Evolutionary conservation across 2,888 invertebrate species (phyloP), one percentile per base, ranked within the genome.

Genomic region (Epinotia demarniana): DNA sequence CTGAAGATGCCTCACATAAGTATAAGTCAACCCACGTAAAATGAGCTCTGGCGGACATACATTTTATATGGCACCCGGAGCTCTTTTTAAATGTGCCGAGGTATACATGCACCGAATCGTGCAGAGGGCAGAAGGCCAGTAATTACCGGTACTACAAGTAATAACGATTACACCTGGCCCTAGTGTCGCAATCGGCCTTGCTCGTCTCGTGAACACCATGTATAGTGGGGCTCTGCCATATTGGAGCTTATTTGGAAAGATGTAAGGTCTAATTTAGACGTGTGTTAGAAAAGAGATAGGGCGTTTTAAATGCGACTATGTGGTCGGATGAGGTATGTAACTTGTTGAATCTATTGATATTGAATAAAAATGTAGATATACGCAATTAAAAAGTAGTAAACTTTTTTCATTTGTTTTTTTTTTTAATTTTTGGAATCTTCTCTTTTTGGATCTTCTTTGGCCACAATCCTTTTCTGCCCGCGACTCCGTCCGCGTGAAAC

Each of bases 161-260:
- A 57, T 68, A 68, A 68, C 68, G 57, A 66, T 66, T 58, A 58
- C 68, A 68, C 68, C 68, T 68, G 57, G 68, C 57, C 58, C 68
- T 43, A 58, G 43, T 68, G 68, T 68, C 68, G 68, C 68, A 68
- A 68, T 9, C 43, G 68, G 57, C 68, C 68, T 68, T 68, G 58
- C 19, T 43, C 68, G 23, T 43, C 57, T 19, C 55, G 6, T 2
- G 23, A 43, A 12, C 60, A 27, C 2, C 16, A 27, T 39, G 43
- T 19, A n/a, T 53, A 53, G 8, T 9, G 43, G 43, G 53, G 16
- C 53, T n/a, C n/a, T 53, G n/a, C n/a, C 8, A 53, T n/a, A 53
- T 3, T 53, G n/a, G 53, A n/a, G n/a, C 53, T 53, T n/a, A 53
- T 53, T n/a, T 53, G n/a, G n/a, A 53, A 53, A 53, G 6, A 2